phyloP scores from a whole-genome alignment of 2,797 vertebrate genomes.

The Liasis olivaceus region DNA sequence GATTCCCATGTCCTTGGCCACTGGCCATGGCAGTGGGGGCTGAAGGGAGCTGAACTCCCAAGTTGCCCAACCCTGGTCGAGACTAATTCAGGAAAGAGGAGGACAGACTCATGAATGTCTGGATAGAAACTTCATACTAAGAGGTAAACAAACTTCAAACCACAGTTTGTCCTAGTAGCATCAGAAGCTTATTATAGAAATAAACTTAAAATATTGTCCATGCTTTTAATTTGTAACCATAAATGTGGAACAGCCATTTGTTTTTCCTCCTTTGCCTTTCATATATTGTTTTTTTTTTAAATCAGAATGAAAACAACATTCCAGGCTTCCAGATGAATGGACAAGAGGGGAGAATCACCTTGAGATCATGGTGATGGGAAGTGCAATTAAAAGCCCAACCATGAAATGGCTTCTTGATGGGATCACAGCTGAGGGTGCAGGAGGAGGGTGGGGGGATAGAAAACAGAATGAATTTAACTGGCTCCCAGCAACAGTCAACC shows the following conservation, averaged over 20 bases:
- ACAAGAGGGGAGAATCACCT: background rate
- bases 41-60: background rate
- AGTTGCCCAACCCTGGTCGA: background rate
- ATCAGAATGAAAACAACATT: background rate
- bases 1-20: background rate
- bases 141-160: background rate
- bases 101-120: background rate
- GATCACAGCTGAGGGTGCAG: background rate
- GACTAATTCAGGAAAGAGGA: background rate
- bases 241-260: background rate
- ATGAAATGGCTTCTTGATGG: background rate
- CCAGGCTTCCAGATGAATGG: no score
- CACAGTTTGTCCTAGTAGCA: background rate
- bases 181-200: background rate
- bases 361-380: background rate
- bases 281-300: background rate
- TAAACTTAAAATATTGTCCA: background rate
- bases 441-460: fast-evolving
- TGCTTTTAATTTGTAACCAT: background rate
- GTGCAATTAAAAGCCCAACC: background rate
- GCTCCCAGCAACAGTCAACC: no score
- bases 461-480: background rate
- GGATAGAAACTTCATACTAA: background rate
- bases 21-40: background rate
- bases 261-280: background rate